Base-by-base conservation (phyloP, 2,888 invertebrate species). In the Cyclophora albipunctata region DNA sequence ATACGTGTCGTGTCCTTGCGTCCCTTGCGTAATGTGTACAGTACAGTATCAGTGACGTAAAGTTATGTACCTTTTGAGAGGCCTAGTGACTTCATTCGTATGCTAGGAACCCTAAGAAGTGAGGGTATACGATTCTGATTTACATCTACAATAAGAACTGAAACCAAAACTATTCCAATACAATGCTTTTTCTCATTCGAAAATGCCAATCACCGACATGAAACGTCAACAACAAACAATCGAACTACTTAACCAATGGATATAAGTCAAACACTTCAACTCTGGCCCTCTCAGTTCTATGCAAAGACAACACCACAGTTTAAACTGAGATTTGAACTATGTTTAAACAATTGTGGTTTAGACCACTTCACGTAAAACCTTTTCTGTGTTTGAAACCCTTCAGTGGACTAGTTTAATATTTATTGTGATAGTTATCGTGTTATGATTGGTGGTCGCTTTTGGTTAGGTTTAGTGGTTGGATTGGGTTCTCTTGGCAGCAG, bases 291-390 rank as follows among this genome's bases (percentile, higher is more conserved):
- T 20, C 20, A 20, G 20, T 52, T 50, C 48, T 48, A 53, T 50
- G 53, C 46, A 53, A 58, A 55, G 68, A 73, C 62, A 75, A 78
- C 79, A 78, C 73, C 73, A 66, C 47, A 58, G 59, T 50, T 64
- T 69, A 20, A 20, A 20, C 20, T 20, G 20, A 20, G 20, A 20
- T 20, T 20, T 20, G 20, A 20, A 20, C 20, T 20, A 20, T 20
- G 20, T 20, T 20, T 20, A 75, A 78, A 78, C 75, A 76, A 62
- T 60, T 35, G 55, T 62, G 58, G 52, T 53, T 59, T 69, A 71
- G 66, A 67, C 60, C 77, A 66, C 81, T 81, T 63, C 66, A 70
- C 68, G 77, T 85, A 85, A 86, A 86, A 86, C 81, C 76, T 78
- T 83, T 85, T 75, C 73, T 68, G 75, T 84, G 85, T 86, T 69